Evolutionary conservation across 2,113 vertebrate species (phyloP).

Genomic region (Bufo bufo): DNA sequence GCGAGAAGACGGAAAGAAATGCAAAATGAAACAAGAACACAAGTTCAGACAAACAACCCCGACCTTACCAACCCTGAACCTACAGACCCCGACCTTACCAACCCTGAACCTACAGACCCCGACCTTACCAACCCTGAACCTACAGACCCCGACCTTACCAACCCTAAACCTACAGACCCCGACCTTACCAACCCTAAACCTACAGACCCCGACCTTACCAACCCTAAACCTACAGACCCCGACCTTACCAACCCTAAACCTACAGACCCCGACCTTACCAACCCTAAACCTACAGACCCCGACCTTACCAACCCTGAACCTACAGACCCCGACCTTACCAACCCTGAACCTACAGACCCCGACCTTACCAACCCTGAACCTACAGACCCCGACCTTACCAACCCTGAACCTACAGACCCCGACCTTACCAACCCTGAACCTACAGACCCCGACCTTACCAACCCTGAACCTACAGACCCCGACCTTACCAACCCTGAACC

Average conservation of each 20-base stretch:
- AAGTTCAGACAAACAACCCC: background rate
- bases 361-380: too few relatives aligned
- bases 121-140: background rate
- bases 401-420: background rate
- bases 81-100: background rate
- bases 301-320: background rate
- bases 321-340: background rate
- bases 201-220: too few relatives aligned
- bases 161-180: too few relatives aligned
- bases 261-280: too few relatives aligned
- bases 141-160: background rate
- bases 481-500: background rate
- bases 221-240: background rate
- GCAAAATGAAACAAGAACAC: conserved; percentile 24
- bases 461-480: too few relatives aligned
- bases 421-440: background rate
- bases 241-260: too few relatives aligned
- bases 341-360: background rate
- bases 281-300: background rate
- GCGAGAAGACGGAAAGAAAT: conserved; percentile 61
- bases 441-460: background rate
- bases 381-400: background rate
- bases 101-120: background rate
- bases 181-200: background rate
- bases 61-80: background rate